Evolutionary conservation across 2,797 vertebrate genomes (phyloP).

Genomic region (Lophotriccus pileatus): DNA sequence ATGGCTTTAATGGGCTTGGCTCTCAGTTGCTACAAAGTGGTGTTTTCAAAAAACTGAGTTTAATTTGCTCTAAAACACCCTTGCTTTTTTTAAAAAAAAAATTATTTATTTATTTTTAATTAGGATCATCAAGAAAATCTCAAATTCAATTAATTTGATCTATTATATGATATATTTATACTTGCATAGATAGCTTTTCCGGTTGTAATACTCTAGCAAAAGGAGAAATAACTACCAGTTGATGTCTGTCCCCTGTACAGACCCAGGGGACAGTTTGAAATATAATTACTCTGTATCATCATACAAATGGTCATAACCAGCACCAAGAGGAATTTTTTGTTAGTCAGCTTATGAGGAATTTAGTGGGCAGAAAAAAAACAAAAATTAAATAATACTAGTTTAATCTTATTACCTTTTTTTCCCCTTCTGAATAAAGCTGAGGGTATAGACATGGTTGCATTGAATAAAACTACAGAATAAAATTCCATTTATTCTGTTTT

Average conservation of each 20-base stretch:
- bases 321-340: background rate
- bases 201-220: background rate
- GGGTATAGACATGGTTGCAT: background rate
- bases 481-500: background rate
- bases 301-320: background rate
- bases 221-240: background rate
- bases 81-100: background rate
- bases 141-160: background rate
- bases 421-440: background rate
- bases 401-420: background rate
- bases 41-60: background rate
- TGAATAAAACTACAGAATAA: background rate
- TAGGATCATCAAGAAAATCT: background rate
- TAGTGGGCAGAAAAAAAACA: background rate
- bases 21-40: background rate
- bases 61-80: background rate
- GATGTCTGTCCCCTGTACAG: background rate
- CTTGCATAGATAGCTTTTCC: background rate
- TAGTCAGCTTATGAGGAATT: background rate
- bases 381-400: background rate
- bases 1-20: background rate
- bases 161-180: background rate
- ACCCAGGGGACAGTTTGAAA: background rate
- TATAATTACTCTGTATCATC: background rate
- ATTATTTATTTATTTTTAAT: background rate